Conservation (phyloP, 2,113 vertebrate species). For the Leucoraja erinaceus region DNA sequence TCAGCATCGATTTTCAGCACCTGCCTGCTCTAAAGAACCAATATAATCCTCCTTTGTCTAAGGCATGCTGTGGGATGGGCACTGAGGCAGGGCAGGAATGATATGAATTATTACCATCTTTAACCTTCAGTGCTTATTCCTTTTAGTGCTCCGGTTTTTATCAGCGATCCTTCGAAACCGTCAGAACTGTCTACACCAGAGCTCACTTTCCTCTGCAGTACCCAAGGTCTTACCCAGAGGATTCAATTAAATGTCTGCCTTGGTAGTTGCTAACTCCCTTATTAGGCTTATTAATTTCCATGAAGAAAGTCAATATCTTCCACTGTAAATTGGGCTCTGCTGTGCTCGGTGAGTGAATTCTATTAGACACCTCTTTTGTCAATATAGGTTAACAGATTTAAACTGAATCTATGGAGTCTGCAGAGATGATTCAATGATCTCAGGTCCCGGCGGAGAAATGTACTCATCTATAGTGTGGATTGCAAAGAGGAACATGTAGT, state of each 20-base stretch:
- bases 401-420: not conserved
- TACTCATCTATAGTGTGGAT: not conserved
- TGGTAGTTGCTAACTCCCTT: slow-evolving; percentile 20
- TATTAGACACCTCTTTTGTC: slow-evolving; percentile 6
- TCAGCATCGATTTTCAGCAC: slow-evolving; percentile 11
- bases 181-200: slow-evolving; percentile 26
- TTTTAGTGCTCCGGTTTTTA: not conserved
- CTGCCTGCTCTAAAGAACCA: not conserved
- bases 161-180: slow-evolving; percentile 11
- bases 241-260: slow-evolving; percentile 11
- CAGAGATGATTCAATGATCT: not conserved
- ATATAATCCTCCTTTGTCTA: not conserved
- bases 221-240: slow-evolving; percentile 20
- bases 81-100: not conserved
- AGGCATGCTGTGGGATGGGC: not conserved
- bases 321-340: not conserved
- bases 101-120: slow-evolving; percentile 30
- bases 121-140: slow-evolving; percentile 5
- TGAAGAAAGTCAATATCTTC: slow-evolving; percentile 14
- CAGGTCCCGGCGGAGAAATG: not conserved
- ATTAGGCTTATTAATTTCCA: slow-evolving; percentile 17
- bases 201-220: not conserved
- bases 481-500: not conserved
- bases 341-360: not conserved
- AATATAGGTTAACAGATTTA: slow-evolving; percentile 29